Percentiles rank a stretch among this genome's conserved stretches.
Evolutionary conservation across 2,888 invertebrate genomes (phyloP).

Genomic region (Eupithecia abbreviata): DNA sequence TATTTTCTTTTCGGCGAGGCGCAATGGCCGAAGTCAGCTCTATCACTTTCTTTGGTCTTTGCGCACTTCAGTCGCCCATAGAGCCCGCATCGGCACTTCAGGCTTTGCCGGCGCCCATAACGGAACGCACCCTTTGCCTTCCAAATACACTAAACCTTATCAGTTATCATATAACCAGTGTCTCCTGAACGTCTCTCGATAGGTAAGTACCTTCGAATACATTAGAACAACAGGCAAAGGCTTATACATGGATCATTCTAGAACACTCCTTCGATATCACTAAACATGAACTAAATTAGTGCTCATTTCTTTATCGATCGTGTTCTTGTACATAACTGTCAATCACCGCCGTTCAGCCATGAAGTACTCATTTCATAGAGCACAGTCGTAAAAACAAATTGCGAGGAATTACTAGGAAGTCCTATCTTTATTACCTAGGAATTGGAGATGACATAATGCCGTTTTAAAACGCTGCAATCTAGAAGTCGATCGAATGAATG

Average conservation of each 20-base stretch:
- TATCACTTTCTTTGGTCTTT: slow-evolving; percentile 51
- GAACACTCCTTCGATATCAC: slow-evolving; percentile 58
- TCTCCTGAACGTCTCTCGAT: slow-evolving; percentile 44
- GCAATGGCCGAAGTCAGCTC: slow-evolving; percentile 30
- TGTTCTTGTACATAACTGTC: slow-evolving; percentile 56
- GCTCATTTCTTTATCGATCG: slow-evolving; percentile 68
- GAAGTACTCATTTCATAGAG: slow-evolving; percentile 14
- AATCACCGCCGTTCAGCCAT: slow-evolving; percentile 32
- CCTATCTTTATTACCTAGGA: slow-evolving; percentile 16
- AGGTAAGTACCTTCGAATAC: slow-evolving; percentile 56
- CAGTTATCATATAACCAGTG: slow-evolving; percentile 46
- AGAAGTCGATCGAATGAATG: neutral
- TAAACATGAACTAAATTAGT: slow-evolving; percentile 57
- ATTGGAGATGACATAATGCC: slow-evolving; percentile 37
- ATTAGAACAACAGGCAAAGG: slow-evolving; percentile 59
- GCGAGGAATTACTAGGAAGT: slow-evolving; percentile 6
- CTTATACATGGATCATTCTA: slow-evolving; percentile 63
- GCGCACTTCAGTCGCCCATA: slow-evolving; percentile 69
- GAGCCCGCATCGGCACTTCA: slow-evolving; percentile 76
- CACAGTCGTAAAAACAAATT: slow-evolving; percentile 6
- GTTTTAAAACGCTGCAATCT: neutral
- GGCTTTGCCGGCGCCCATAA: slow-evolving; percentile 73
- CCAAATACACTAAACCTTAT: slow-evolving; percentile 17
- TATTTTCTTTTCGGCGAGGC: neutral
- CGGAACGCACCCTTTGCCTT: slow-evolving; percentile 65